Conservation (phyloP, 2,888 invertebrate species). For the Nymphalis urticae region DNA sequence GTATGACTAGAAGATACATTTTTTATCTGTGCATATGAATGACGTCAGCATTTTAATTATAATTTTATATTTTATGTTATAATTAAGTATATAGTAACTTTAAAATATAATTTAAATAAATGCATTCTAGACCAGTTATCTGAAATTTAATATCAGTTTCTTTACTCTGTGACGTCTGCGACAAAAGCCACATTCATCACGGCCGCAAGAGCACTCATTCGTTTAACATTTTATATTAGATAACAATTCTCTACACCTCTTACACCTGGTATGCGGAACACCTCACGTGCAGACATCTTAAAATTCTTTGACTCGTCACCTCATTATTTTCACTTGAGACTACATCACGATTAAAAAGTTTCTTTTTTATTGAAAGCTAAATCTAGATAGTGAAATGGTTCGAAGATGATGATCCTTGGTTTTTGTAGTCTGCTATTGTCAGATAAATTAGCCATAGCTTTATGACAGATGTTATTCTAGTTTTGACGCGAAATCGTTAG, state of each 20-base stretch:
- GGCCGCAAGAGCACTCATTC: slow-evolving; percentile 8
- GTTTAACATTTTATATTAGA: slow-evolving; percentile 14
- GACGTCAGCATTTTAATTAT: background rate
- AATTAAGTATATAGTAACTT: too few relatives aligned
- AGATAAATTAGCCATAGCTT: too few relatives aligned
- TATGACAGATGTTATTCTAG: too few relatives aligned
- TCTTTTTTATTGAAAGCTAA: too few relatives aligned
- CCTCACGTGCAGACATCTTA: slow-evolving; percentile 8
- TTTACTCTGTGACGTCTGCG: background rate
- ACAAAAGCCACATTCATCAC: slow-evolving; percentile 1
- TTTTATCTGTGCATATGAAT: background rate
- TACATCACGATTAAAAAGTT: background rate
- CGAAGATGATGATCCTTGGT: too few relatives aligned
- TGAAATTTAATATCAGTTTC: background rate
- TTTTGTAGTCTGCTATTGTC: too few relatives aligned
- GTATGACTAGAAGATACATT: background rate
- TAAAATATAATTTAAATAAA: background rate
- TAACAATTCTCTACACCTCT: slow-evolving; percentile 17
- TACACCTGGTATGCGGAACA: slow-evolving; percentile 10
- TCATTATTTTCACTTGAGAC: slow-evolving; percentile 15
- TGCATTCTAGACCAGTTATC: background rate
- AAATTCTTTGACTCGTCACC: slow-evolving; percentile 15
- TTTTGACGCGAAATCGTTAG: too few relatives aligned
- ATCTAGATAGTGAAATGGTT: too few relatives aligned
- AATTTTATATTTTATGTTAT: too few relatives aligned